Evolutionary conservation across 2,888 invertebrate species (phyloP), one percentile per base, ranked within the genome.

Genomic region (Meloe dianella): DNA sequence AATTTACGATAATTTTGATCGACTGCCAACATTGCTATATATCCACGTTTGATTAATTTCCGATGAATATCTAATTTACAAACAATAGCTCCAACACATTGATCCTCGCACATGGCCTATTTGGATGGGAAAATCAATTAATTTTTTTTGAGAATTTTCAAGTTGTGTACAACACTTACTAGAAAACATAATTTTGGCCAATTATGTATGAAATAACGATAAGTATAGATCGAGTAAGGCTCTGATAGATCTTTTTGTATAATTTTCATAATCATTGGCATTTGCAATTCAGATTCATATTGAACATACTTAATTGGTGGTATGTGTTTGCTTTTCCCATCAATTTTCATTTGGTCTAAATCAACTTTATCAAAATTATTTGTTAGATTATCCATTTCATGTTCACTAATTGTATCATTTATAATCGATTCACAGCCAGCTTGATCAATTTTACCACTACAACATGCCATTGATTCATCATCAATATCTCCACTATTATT

Each of bases 171-270:
- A 60, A 38, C 30, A 85, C 90, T 87, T 85, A 93, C 93, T 87
- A 99, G 87, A 86, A 97, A 97, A 86, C 98, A 99, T 75, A 99
- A 88, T 85, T 98, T 95, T 83, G 98, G 98, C 99, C 99, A 99
- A 85, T 98, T 98, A 85, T 99, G 97, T 84, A 99, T 98, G 87
- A 99, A 99, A 88, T 98, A 99, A 86, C 99, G 92, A 88, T 99
- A 99, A 32, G 99, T 99, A 85, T 99, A 99, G 87, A 99, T 98
- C 74, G 98, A 98, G 87, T 99, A 99, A 47, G 99, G 99, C 89
- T 99, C 99, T 68, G 98, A 98, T 77, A 99, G 89, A 88, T 99
- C 99, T 85, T 97, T 97, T 83, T 98, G 97, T 84, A 99, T 98
- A 81, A 99, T 91, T 86, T 93, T 92, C 97, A 99, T 98, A 77